Conservation (phyloP, 2,888 invertebrate genomes). For the Oasisia sp. region DNA sequence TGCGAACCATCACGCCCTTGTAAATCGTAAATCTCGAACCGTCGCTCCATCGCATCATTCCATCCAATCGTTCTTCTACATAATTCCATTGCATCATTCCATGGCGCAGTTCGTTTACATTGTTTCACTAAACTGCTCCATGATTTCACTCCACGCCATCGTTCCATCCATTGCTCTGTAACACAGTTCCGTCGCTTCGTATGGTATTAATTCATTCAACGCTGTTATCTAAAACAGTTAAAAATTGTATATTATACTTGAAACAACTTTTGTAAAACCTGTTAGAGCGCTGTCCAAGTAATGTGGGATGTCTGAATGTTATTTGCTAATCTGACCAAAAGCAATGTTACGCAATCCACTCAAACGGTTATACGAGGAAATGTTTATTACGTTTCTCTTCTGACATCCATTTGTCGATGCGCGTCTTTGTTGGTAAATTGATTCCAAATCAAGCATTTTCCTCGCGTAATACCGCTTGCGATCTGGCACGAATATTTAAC, state of each 20-base stretch:
- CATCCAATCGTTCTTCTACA: not conserved
- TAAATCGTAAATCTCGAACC: too few relatives aligned
- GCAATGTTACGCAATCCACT: not conserved
- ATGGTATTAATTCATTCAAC: not conserved
- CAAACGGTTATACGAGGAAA: not conserved
- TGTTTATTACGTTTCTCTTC: not conserved
- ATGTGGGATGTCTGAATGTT: not conserved
- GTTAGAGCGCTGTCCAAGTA: not conserved
- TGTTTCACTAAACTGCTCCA: not conserved
- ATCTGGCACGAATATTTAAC: not conserved
- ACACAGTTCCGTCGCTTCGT: not conserved
- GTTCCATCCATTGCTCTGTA: not conserved
- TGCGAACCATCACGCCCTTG: not conserved
- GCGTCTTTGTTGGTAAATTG: not conserved
- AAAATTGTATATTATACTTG: not conserved
- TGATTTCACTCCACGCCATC: not conserved
- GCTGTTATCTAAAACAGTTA: not conserved
- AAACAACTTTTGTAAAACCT: not conserved
- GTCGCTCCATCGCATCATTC: not conserved
- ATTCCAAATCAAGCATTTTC: not conserved
- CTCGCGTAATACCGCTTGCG: not conserved
- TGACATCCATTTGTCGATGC: not conserved
- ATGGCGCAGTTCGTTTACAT: not conserved
- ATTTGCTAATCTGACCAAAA: not conserved
- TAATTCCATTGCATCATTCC: not conserved